Evolutionary conservation across 1,140 invertebrate genomes (phyloP), one percentile per base, ranked within the genome.

Genomic region (Tetraneura akinire): DNA sequence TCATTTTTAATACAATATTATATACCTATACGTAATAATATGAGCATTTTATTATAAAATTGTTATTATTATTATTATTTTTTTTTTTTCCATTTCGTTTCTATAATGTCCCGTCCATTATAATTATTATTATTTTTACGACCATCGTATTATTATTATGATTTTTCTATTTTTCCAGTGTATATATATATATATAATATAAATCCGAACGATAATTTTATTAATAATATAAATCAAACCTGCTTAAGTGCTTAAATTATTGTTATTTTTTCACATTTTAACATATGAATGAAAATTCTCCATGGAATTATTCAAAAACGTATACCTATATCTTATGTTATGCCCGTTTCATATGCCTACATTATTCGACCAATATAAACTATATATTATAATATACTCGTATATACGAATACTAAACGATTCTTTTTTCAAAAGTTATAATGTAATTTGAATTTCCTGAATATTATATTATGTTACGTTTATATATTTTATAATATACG

Each of bases 231-330:
- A 71, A 71, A 71, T 71, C 68, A 71, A n/a, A 71, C 47, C 18
- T 37, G 32, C 32, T 49, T 71, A 51, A 71, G 47, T 29, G 45
- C 21, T 71, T 71, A 29, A 71, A 71, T 51, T 71, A 71, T 71
- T 37, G 32, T 37, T 49, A 71, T 51, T 29, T 71, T 71, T 51
- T n/a, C n/a, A 29, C 0, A 51, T 71, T 71, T 71, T 71, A 29
- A 71, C 68, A 71, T 71, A 71, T 71, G 68, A 71, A 71, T 71
- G 26, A 32, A 51, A 51, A 71, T 71, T 32, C 47, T 47, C 26
- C 3, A 9, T n/a, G 8, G 45, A 71, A 71, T 47, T 68, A 68
- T 68, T 47, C 13, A 68, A 68, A 68, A 68, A 47, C 64, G n/a
- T 23, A 23, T 26, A n/a, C 37, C 10, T 1, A 45, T 13, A 21